These are phyloP conservation scores for Radopholus similis DNA, from an alignment of 1,140 invertebrate species.

Conservation along the genomic window DNA sequence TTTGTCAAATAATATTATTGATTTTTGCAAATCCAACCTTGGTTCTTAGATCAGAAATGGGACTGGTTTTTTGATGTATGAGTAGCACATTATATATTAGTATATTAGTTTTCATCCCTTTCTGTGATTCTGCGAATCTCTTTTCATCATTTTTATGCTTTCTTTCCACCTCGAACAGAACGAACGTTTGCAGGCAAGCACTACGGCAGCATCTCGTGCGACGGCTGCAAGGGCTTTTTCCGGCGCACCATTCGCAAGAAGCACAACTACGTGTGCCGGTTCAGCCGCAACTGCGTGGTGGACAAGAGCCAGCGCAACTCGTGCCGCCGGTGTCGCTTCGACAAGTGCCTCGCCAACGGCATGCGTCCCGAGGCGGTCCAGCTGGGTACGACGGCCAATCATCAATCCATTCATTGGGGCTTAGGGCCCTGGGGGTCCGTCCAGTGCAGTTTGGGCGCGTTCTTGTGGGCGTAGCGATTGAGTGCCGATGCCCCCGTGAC, in stretches of 20 bases:
- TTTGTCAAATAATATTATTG: too few relatives aligned
- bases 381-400: too few relatives aligned
- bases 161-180: not conserved
- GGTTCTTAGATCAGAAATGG: too few relatives aligned
- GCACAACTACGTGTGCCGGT: conserved; percentile 89
- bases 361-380: conserved; percentile 75
- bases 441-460: too few relatives aligned
- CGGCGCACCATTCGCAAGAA: conserved; percentile 85
- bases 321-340: conserved; percentile 80
- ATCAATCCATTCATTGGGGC: too few relatives aligned
- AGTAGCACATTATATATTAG: too few relatives aligned
- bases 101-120: not conserved
- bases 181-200: conserved; percentile 18
- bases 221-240: conserved; percentile 68
- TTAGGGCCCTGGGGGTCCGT: too few relatives aligned
- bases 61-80: too few relatives aligned
- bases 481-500: too few relatives aligned
- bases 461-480: too few relatives aligned
- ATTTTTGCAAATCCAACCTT: too few relatives aligned
- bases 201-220: conserved; percentile 21
- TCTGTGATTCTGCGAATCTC: too few relatives aligned
- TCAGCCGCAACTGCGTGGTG: conserved; percentile 83
- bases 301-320: conserved; percentile 81
- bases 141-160: not conserved
- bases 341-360: conserved; percentile 83